These are phyloP conservation scores for Coenobita brevimanus DNA, from an alignment of 1,140 invertebrate species.

Conservation along the genomic window DNA sequence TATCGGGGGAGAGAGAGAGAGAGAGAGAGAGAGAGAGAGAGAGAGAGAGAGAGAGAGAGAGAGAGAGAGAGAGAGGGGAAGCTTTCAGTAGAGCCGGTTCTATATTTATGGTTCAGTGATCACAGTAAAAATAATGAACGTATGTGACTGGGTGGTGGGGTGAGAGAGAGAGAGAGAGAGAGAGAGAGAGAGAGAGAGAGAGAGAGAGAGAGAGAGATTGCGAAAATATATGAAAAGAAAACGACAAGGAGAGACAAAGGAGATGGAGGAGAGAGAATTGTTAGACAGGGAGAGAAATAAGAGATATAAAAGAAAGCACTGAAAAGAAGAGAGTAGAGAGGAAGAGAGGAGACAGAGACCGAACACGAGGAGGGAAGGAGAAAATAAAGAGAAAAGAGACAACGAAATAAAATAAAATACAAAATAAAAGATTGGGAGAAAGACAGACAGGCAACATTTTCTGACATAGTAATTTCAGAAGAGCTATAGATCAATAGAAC, in stretches of 20 bases:
- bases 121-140: not conserved
- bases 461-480: not conserved
- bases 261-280: too few relatives aligned
- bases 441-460: not conserved
- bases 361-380: not conserved
- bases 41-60: not conserved
- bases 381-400: not conserved
- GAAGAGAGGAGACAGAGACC: conserved; percentile 10
- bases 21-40: too few relatives aligned
- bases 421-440: not conserved
- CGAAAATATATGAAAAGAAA: too few relatives aligned
- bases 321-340: not conserved
- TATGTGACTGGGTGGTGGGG: not conserved
- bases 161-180: not conserved
- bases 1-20: not conserved
- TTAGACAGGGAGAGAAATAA: not conserved
- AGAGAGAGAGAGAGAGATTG: too few relatives aligned
- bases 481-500: too few relatives aligned
- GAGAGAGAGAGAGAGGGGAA: not conserved
- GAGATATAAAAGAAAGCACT: not conserved
- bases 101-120: not conserved
- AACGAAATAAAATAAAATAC: not conserved
- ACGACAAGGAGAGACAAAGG: too few relatives aligned
- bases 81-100: not conserved
- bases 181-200: conserved; percentile 2